Conservation (phyloP, 2,888 invertebrate genomes). For the Sepiola atlantica region DNA sequence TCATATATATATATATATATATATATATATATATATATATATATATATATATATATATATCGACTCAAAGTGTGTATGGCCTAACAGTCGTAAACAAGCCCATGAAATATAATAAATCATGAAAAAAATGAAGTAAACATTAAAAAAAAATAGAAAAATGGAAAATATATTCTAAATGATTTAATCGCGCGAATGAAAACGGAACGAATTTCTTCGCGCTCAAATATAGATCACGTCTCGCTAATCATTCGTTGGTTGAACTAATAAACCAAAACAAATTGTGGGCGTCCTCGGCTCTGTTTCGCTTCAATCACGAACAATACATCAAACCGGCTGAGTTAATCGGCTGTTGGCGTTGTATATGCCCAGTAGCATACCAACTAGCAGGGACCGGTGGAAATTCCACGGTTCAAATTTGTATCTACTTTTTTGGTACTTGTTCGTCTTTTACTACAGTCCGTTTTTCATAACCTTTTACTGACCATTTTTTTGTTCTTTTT, state of each 20-base stretch:
- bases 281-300: not conserved
- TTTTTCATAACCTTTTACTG: too few species aligned
- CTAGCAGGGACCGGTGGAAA: too few species aligned
- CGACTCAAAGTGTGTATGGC: not conserved
- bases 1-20: not conserved
- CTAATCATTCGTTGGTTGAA: not conserved
- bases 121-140: not conserved
- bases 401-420: too few species aligned
- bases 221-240: not conserved
- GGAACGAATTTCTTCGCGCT: too few species aligned
- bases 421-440: too few species aligned
- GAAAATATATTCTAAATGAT: not conserved
- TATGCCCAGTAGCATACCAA: too few species aligned
- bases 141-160: not conserved
- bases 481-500: too few species aligned
- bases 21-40: conserved; percentile 5
- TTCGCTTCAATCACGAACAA: not conserved
- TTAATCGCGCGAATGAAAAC: not conserved
- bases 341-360: not conserved
- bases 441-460: too few species aligned
- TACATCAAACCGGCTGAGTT: not conserved
- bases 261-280: not conserved
- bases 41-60: not conserved
- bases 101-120: not conserved
- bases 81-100: not conserved